These are phyloP conservation scores for Synaphobranchus kaupii DNA, from an alignment of 2,797 vertebrate genomes.

Conservation along the genomic window DNA sequence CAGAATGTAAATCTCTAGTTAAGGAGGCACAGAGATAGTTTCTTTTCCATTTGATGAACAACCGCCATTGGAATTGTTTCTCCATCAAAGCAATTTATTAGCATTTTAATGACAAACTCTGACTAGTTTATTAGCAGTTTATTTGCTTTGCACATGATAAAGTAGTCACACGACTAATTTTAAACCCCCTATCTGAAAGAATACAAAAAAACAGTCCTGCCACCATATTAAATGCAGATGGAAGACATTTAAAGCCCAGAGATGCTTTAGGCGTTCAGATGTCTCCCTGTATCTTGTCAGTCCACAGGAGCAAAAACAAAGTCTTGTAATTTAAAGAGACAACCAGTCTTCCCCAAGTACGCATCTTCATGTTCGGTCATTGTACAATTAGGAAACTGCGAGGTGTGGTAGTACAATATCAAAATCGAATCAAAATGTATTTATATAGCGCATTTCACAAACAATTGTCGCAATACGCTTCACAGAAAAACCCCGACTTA, in stretches of 20 bases:
- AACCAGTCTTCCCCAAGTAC: neutral
- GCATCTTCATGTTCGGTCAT: neutral
- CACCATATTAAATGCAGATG: constrained; percentile 20
- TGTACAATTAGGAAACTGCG: neutral
- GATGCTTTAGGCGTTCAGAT: constrained; percentile 2
- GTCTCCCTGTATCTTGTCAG: neutral
- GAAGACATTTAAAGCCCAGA: constrained; percentile 7
- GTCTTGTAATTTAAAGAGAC: neutral
- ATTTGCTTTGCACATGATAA: constrained; percentile 1
- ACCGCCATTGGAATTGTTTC: constrained; percentile 12
- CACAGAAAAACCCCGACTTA: too few species aligned
- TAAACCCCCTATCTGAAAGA: constrained; percentile 21
- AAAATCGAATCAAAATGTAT: too few species aligned
- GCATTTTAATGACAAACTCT: constrained; percentile 20
- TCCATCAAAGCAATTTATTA: constrained; percentile 20
- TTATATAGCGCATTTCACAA: too few species aligned
- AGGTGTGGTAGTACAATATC: neutral
- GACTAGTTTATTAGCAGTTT: constrained; percentile 1
- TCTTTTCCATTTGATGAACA: constrained; percentile 9
- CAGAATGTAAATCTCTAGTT: constrained; percentile 12
- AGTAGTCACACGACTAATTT: constrained; percentile 22
- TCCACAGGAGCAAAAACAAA: neutral
- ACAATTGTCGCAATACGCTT: too few species aligned
- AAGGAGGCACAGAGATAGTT: neutral
- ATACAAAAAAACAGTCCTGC: neutral